Evolutionary conservation across 2,888 invertebrate genomes (phyloP), one percentile per base, ranked within the genome.

Genomic region (Unio pictorum): DNA sequence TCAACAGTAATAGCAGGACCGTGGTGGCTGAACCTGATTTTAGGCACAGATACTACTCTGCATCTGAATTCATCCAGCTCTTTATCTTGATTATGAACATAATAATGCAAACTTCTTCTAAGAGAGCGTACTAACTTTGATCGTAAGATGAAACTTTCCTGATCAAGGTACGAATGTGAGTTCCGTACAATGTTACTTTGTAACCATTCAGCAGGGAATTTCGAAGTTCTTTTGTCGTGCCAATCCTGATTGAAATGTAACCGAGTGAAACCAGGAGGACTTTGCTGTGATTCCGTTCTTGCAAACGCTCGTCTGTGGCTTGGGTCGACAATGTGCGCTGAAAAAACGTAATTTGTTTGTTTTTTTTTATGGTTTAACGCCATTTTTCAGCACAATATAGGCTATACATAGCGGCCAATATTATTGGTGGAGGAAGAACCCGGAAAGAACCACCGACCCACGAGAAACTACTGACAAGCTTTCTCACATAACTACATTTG

Each of bases 1-100:
- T 68, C 64, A 18, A 30, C 57, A 26, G 64, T 68, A 15, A 68
- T 28, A 6, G 68, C 68, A 20, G 68, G 68, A 5, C 63, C 63
- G 63, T 68, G 63, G 17, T 63, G 26, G 23, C 56, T 62, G 23
- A 59, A 64, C 7, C 57, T n/a, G 34, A 63, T 15, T n/a, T 54
- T 1, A 54, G 63, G 54, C 6, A 54, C 26, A 3, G 54, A 55
- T 30, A 23, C 63, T 20, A 26, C 28, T 7, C 26, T 26, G 11
- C n/a, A 4, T 17, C 45, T 54, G 0, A 54, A 20, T 18, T 17
- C n/a, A 17, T 26, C 15, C 23, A 61, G n/a, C 45, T 63, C 62
- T 18, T 8, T 56, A 15, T 68, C 23, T 11, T n/a, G 5, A 54
- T 57, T 63, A 64, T 63, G 68, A 17, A 68, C 23, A n/a, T 55